A percentile compares a stretch with the other conserved stretches of the same genome.
These are phyloP conservation scores for Agrilus planipennis DNA, from an alignment of 1,140 invertebrate species.

Conservation along the genomic window DNA sequence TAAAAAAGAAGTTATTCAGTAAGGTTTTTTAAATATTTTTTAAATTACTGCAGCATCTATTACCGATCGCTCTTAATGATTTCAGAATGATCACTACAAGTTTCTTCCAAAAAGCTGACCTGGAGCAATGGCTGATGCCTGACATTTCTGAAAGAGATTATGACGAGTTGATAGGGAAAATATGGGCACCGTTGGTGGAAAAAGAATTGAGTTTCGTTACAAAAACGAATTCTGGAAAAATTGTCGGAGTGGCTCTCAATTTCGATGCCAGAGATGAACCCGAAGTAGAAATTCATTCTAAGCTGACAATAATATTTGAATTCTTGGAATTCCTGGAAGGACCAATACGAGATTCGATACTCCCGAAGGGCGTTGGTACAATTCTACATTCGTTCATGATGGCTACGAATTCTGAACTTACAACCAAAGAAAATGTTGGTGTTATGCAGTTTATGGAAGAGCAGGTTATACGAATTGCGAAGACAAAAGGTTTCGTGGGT, in stretches of 20 bases:
- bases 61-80: too few relatives aligned
- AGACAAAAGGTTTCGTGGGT: slow-evolving; percentile 49
- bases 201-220: slow-evolving; percentile 61
- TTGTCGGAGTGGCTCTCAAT: slow-evolving; percentile 57
- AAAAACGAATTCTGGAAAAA: slow-evolving; percentile 34
- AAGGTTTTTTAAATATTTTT: slow-evolving; percentile 22
- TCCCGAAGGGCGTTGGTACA: slow-evolving; percentile 54
- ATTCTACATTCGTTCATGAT: slow-evolving; percentile 79
- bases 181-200: slow-evolving; percentile 55
- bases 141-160: slow-evolving; percentile 54
- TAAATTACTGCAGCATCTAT: too few relatives aligned
- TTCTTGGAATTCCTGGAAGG: slow-evolving; percentile 66
- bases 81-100: slow-evolving; percentile 67
- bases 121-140: slow-evolving; percentile 62
- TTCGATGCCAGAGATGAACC: slow-evolving; percentile 71
- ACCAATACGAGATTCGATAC: slow-evolving; percentile 48
- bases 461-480: slow-evolving; percentile 53
- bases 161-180: slow-evolving; percentile 45
- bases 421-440: slow-evolving; percentile 58
- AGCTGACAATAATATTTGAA: slow-evolving; percentile 59
- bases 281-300: slow-evolving; percentile 50
- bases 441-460: slow-evolving; percentile 67
- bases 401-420: slow-evolving; percentile 53
- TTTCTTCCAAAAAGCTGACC: slow-evolving; percentile 72
- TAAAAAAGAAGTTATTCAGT: slow-evolving; percentile 47